A percentile compares a stretch with the other conserved stretches of the same genome.
Conservation (phyloP, 2,797 vertebrate species). For the Microctenopoma stevenorrisi region DNA sequence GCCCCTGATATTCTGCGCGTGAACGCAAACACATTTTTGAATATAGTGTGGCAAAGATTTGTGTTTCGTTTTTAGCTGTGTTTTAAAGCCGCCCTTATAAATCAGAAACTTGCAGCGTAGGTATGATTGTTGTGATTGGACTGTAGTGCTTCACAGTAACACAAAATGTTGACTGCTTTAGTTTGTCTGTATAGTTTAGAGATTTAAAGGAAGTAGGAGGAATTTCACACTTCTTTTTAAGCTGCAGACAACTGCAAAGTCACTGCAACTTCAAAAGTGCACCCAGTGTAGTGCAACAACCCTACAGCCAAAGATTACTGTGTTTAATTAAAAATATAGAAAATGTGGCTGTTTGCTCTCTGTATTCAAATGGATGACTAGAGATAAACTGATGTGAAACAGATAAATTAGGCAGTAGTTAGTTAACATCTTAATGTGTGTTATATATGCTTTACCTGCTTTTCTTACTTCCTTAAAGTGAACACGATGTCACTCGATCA, state of each 20-base stretch:
- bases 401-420: neutral
- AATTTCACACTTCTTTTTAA: neutral
- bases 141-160: neutral
- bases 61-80: neutral
- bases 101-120: neutral
- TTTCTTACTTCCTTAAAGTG: too few species aligned
- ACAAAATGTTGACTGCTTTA: neutral
- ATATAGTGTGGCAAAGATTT: slow-evolving; percentile 8
- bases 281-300: neutral
- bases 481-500: neutral
- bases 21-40: neutral
- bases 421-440: too few species aligned
- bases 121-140: neutral
- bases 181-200: neutral
- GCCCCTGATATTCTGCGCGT: slow-evolving; percentile 1
- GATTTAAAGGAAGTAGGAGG: neutral
- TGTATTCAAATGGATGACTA: neutral
- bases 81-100: neutral
- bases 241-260: neutral
- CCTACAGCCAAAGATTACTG: too few species aligned
- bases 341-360: neutral
- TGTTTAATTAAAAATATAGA: too few species aligned
- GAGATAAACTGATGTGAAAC: neutral
- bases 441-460: too few species aligned
- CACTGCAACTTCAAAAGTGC: neutral